phyloP scores from a whole-genome alignment of 1,140 invertebrate species.

The Condylostylus longicornis region DNA sequence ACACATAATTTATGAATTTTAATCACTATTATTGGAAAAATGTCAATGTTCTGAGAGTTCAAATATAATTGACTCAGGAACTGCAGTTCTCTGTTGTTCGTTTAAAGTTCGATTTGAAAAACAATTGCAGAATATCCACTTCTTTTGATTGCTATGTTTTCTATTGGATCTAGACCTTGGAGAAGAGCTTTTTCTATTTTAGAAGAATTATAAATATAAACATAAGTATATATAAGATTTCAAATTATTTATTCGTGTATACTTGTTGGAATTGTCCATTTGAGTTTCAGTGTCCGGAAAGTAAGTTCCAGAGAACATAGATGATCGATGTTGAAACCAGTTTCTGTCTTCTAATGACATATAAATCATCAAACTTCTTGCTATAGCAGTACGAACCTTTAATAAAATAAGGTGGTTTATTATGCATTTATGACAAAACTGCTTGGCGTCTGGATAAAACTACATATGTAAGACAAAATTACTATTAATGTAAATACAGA shows the following conservation, averaged over 20 bases:
- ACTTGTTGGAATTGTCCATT: slow-evolving; percentile 1
- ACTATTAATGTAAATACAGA: not conserved
- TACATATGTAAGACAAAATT: not conserved
- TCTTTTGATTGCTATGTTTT: slow-evolving; percentile 9
- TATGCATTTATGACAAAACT: not conserved
- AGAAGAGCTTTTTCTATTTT: slow-evolving; percentile 10
- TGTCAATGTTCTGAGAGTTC: slow-evolving; percentile 33
- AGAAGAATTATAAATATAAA: not conserved
- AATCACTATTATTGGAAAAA: too few species aligned
- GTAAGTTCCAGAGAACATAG: slow-evolving; percentile 32
- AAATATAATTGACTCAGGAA: slow-evolving; percentile 34
- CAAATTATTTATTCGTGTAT: slow-evolving; percentile 14
- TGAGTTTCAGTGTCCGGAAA: slow-evolving; percentile 23
- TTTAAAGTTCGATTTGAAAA: slow-evolving; percentile 31
- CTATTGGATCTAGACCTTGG: slow-evolving; percentile 6
- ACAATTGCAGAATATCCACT: slow-evolving; percentile 26
- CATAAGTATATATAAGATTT: slow-evolving; percentile 3
- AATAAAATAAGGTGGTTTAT: not conserved
- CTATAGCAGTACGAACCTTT: slow-evolving; percentile 39
- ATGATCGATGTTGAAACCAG: slow-evolving; percentile 33
- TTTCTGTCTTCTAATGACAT: slow-evolving; percentile 36
- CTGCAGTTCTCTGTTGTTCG: slow-evolving; percentile 29
- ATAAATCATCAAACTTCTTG: slow-evolving; percentile 41
- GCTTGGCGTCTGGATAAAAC: not conserved
- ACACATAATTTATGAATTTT: too few species aligned